Evolutionary conservation across 2,888 invertebrate genomes (phyloP), one percentile per base, ranked within the genome.

Genomic region (Mechanitis messenoides): DNA sequence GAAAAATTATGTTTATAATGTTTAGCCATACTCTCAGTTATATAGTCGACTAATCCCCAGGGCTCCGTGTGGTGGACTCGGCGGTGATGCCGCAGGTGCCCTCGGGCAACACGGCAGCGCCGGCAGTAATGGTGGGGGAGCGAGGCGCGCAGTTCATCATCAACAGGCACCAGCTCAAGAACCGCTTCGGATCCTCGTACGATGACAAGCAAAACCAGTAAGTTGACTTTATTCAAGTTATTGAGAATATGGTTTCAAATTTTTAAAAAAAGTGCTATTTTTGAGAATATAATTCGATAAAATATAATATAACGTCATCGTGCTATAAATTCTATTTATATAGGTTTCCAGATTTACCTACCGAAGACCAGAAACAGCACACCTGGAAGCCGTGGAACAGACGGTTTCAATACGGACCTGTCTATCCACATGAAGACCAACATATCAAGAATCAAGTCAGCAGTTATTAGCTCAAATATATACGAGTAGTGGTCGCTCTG

Each of bases 91-190:
- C 92, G 0, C 86, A 81, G 47, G 84, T 92, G 54, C 74, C 81
- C 12, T 76, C 80, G 3, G 80, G 92, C 3, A 92, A 92, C 73
- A 92, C 92, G 1, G 92, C 90, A 45, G 92, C 91, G 0, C 91
- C 92, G 0, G 83, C 87, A 0, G 90, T 92, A 69, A 92, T 92
- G 92, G 88, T 92, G 70, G 92, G 89, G 0, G 92, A 92, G 68
- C 85, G 91, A 42, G 92, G 83, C 0, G 85, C 92, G 0, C 87
- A 90, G 63, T 92, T 92, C 72, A 80, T 92, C 56, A 83, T 83
- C 60, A 82, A 80, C 2, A 81, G 87, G 1, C 90, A 92, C 64
- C 87, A 86, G 78, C 74, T 80, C 1, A 83, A 79, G 69, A 78
- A 76, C 33, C 70, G 73, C 31, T 81, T 81, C 0, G 74, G 62